A percentile compares a stretch with the other conserved stretches of the same genome.
Evolutionary conservation across 2,113 vertebrate genomes (phyloP).

Genomic region (Nannobrachium achirus): DNA sequence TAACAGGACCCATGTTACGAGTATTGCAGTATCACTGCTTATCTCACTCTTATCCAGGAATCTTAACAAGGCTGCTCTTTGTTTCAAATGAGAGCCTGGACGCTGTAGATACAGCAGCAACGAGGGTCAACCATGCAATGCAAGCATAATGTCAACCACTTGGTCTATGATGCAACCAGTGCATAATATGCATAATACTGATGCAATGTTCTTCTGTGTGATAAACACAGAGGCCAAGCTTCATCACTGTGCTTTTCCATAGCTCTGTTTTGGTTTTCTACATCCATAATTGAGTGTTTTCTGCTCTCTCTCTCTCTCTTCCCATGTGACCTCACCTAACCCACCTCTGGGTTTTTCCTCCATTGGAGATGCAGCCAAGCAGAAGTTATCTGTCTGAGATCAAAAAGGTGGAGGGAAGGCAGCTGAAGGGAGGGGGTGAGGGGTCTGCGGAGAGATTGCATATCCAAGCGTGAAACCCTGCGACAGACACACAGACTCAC

Average conservation of each 20-base stretch:
- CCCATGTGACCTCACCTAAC: constrained; percentile 60
- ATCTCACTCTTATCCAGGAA: constrained; percentile 41
- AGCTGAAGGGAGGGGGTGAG: background rate
- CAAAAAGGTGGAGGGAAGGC: constrained; percentile 45
- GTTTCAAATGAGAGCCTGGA: constrained; percentile 35
- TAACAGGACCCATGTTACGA: constrained; percentile 16
- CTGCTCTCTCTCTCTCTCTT: constrained; percentile 7
- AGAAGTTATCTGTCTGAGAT: constrained; percentile 76
- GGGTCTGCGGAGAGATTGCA: constrained; percentile 59
- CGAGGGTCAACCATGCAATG: background rate
- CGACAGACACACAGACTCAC: constrained; percentile 42
- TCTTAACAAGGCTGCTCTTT: constrained; percentile 39
- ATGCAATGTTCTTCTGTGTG: background rate
- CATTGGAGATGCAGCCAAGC: constrained; percentile 62
- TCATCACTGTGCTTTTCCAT: background rate
- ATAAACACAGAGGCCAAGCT: constrained; percentile 7
- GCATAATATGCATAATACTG: background rate
- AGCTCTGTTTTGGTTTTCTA: background rate
- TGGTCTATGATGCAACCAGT: constrained; percentile 22
- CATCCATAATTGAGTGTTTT: background rate
- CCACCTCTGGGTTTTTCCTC: constrained; percentile 56
- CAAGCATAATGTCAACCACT: constrained; percentile 3
- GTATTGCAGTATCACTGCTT: constrained; percentile 42
- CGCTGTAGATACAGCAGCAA: constrained; percentile 18
- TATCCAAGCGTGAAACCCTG: constrained; percentile 64